Conservation (phyloP, 2,797 vertebrate genomes). For the Chelmon rostratus region DNA sequence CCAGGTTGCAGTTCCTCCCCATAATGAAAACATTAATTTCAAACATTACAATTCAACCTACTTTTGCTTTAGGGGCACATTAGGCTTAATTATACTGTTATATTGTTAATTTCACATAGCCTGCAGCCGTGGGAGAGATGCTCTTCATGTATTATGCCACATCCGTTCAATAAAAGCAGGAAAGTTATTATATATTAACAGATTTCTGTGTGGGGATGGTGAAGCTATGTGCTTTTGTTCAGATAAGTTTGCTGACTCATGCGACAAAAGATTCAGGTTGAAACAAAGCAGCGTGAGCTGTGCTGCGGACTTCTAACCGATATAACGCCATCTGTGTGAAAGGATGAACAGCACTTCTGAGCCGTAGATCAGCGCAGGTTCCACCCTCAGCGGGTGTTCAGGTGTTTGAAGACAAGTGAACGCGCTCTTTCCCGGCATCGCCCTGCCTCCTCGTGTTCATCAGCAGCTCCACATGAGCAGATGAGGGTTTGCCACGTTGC, state of each 20-base stretch:
- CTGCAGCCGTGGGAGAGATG: background rate
- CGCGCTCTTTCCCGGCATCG: background rate
- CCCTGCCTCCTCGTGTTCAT: background rate
- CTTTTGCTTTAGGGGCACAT: slow-evolving; percentile 41
- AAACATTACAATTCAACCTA: slow-evolving; percentile 11
- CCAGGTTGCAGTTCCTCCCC: background rate
- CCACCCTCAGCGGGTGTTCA: background rate
- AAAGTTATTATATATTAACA: background rate
- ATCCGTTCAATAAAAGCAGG: background rate
- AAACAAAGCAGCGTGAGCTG: background rate
- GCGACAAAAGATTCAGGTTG: slow-evolving; percentile 9
- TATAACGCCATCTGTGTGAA: background rate
- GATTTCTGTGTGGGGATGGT: slow-evolving; percentile 1
- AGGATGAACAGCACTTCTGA: slow-evolving; percentile 10
- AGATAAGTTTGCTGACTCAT: slow-evolving; percentile 31
- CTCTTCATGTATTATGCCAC: background rate
- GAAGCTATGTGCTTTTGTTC: background rate
- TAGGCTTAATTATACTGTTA: slow-evolving; percentile 35
- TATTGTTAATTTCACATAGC: background rate
- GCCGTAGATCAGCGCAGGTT: slow-evolving; percentile 7
- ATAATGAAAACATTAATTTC: slow-evolving; percentile 41
- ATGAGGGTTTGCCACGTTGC: slow-evolving; percentile 44
- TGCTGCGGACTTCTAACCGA: slow-evolving; percentile 18
- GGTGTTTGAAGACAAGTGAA: slow-evolving; percentile 4
- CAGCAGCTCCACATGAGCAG: slow-evolving; percentile 11